These are phyloP conservation scores for Geophilus truncorum DNA, from an alignment of 2,888 invertebrate genomes.

Conservation along the genomic window DNA sequence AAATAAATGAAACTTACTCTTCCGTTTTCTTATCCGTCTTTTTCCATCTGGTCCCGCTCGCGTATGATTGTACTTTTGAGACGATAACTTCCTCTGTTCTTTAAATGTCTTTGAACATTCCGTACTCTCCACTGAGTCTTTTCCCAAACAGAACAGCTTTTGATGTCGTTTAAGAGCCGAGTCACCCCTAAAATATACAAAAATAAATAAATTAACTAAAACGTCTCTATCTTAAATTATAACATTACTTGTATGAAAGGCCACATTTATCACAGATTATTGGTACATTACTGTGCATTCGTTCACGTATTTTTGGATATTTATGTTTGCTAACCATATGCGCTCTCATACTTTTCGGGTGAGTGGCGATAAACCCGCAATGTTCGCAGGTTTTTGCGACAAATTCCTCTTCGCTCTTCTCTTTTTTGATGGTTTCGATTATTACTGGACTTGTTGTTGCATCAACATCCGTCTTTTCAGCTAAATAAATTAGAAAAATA, in stretches of 20 bases:
- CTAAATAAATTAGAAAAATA: too few species aligned
- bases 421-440: not conserved
- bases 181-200: not conserved
- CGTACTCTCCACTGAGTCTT: not conserved
- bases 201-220: not conserved
- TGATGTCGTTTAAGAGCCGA: not conserved
- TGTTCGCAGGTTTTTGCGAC: not conserved
- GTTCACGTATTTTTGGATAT: not conserved
- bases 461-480: too few species aligned
- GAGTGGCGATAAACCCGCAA: not conserved
- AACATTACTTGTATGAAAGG: not conserved
- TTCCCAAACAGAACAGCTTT: not conserved
- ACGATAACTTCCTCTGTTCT: not conserved
- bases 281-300: not conserved
- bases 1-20: not conserved
- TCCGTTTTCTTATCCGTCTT: not conserved
- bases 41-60: too few species aligned
- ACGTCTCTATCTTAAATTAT: not conserved
- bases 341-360: not conserved
- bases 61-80: not conserved
- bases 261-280: not conserved
- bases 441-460: too few species aligned
- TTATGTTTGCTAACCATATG: not conserved
- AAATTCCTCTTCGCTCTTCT: not conserved
- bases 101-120: not conserved